Evolutionary conservation across 2,797 vertebrate species (phyloP).

Genomic region (Chaetophractus vellerosus): DNA sequence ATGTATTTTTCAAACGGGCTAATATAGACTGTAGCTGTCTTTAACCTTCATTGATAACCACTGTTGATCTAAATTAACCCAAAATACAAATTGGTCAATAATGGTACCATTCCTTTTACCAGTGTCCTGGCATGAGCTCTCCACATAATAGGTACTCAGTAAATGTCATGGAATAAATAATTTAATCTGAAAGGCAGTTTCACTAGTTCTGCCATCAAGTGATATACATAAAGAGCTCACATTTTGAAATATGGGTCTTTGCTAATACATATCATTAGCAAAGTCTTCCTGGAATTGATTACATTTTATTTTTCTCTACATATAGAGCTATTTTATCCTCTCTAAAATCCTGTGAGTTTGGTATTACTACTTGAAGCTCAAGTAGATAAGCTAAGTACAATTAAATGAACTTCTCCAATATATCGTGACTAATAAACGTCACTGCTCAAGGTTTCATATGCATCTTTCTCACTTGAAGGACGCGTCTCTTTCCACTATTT

Average conservation of each 20-base stretch:
- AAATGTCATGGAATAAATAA: background rate
- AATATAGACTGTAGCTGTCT: background rate
- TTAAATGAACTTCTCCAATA: background rate
- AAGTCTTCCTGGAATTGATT: constrained; percentile 33
- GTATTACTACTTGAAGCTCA: background rate
- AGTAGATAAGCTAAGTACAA: constrained; percentile 49
- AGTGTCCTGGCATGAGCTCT: background rate
- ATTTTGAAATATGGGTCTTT: background rate
- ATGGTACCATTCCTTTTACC: background rate
- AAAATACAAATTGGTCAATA: background rate
- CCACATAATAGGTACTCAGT: background rate
- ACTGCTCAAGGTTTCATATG: accelerated
- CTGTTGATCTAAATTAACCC: background rate
- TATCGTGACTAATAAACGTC: background rate
- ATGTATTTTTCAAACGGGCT: background rate
- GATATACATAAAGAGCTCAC: background rate
- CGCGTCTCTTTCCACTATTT: background rate
- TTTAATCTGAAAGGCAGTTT: background rate
- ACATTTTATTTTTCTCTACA: background rate
- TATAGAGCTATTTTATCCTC: background rate
- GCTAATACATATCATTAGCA: background rate
- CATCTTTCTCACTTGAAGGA: background rate
- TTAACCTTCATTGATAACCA: background rate
- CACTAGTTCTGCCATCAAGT: background rate
- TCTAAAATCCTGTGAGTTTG: background rate